A percentile compares a stretch with the other conserved stretches of the same genome.
Evolutionary conservation across 2,888 invertebrate genomes (phyloP).

Genomic region (Neoitamus cyanurus): DNA sequence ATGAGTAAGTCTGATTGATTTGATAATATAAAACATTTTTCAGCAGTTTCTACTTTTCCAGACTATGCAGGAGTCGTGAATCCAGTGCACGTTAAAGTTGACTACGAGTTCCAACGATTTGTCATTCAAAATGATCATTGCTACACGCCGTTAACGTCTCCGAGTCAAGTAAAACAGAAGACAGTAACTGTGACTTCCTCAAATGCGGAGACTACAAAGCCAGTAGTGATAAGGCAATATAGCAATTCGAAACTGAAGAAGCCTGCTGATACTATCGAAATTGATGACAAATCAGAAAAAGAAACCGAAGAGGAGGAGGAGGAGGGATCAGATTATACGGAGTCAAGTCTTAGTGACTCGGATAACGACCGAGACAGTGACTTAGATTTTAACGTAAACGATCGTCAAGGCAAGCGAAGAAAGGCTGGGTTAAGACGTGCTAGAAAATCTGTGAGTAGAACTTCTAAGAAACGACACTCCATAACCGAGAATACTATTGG

Average conservation of each 20-base stretch:
- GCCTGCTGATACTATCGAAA: background rate
- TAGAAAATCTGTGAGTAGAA: constrained; percentile 52
- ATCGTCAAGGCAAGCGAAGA: constrained; percentile 61
- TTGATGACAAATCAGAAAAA: constrained; percentile 43
- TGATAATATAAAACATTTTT: background rate
- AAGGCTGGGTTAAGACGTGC: constrained; percentile 53
- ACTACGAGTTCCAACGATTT: constrained; percentile 62
- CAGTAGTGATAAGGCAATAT: constrained; percentile 20
- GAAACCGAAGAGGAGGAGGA: constrained; percentile 64
- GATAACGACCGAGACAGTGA: constrained; percentile 72
- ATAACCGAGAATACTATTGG: constrained; percentile 43
- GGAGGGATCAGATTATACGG: constrained; percentile 69
- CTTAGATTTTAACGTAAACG: constrained; percentile 73
- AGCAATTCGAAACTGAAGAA: constrained; percentile 30
- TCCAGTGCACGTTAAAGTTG: constrained; percentile 61
- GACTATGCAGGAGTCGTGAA: constrained; percentile 62
- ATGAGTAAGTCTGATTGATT: constrained; percentile 58
- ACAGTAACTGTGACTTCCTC: constrained; percentile 30
- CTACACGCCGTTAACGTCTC: constrained; percentile 78
- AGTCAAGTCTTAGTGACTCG: constrained; percentile 68
- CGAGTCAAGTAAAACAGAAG: constrained; percentile 67
- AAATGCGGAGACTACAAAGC: background rate
- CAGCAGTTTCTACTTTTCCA: no score
- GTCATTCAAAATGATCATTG: constrained; percentile 83
- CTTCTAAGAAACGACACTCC: constrained; percentile 47